Base-by-base conservation (phyloP, 1,140 invertebrate genomes). In the Pygmarrhopalites habei region DNA sequence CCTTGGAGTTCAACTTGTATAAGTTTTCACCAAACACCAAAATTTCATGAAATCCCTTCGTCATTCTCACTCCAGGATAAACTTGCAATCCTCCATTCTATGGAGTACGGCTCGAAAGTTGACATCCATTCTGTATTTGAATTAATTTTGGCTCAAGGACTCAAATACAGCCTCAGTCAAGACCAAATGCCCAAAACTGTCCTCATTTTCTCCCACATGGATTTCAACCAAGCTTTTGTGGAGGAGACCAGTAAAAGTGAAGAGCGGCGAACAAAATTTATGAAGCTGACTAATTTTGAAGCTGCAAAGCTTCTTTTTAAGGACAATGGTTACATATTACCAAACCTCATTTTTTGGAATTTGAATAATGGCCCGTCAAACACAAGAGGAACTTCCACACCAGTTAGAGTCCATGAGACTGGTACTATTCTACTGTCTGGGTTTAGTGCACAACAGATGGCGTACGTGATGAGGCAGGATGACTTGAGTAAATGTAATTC, bases 271-370 rank as follows among this genome's bases (percentile, higher is more conserved):
- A n/a, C n/a, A n/a, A n/a, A n/a, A n/a, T 60, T n/a, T 30, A 32
- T 53, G 12, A 53, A 32, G 1, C 15, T 58, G 26, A 70, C 65
- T 1, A 67, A 70, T 35, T 70, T 65, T 32, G 60, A 67, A 26
- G 46, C 43, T 4, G 62, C 66, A 1, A 66, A 66, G 35, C 21
- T 17, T 17, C 29, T 46, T 15, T 67, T 70, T 23, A n/a, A 30
- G 15, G 5, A 53, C 30, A 43, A 32, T 1, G 62, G 65, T 1
- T 70, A 68, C 55, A 43, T 12, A 15, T 19, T 70, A 1, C 68
- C 68, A n/a, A 52, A 59, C 25, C 64, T 70, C 32, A 52, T 68
- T 12, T 70, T 70, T 32, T 70, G 68, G 68, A 70, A 70, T 41
- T 56, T 70, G 29, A 28, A 65, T 7, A 58, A 35, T 19, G 62